Conservation (phyloP, 1,140 invertebrate species). For the Conus betulinus region DNA sequence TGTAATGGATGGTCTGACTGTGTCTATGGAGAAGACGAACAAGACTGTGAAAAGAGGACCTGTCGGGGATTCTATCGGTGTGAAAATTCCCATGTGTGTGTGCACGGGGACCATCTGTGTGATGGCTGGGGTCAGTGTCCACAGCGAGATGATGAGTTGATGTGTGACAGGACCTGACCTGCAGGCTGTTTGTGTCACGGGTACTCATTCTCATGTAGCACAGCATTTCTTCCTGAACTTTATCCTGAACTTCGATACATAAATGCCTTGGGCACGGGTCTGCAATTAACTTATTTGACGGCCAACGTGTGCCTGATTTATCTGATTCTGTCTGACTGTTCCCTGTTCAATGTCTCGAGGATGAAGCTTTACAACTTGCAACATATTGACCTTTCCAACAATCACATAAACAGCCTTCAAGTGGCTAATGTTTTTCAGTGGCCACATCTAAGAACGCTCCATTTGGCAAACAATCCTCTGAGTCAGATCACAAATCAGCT, state of each 20-base stretch:
- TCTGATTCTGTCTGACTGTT: background rate
- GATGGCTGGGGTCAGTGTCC: too few species aligned
- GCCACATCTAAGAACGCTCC: conserved; percentile 22
- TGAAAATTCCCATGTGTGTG: conserved; percentile 21
- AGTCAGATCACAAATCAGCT: conserved; percentile 6
- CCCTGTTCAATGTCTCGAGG: background rate
- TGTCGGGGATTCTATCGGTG: conserved; percentile 39
- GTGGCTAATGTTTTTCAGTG: background rate
- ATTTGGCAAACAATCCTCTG: conserved; percentile 12
- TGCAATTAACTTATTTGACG: background rate
- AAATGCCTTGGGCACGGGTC: background rate
- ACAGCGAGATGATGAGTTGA: too few species aligned
- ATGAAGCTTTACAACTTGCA: background rate
- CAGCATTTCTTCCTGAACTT: background rate
- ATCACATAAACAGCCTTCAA: background rate
- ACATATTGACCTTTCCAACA: conserved; percentile 33
- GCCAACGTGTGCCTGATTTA: background rate
- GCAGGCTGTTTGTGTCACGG: conserved; percentile 41
- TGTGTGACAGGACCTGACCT: conserved; percentile 28
- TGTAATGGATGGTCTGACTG: too few species aligned
- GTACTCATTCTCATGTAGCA: conserved; percentile 1
- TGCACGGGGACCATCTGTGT: too few species aligned
- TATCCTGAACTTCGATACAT: background rate
- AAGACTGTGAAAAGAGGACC: background rate
- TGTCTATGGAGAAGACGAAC: too few species aligned